Conservation (phyloP, 2,113 vertebrate genomes). For the Coptodon rendalli region DNA sequence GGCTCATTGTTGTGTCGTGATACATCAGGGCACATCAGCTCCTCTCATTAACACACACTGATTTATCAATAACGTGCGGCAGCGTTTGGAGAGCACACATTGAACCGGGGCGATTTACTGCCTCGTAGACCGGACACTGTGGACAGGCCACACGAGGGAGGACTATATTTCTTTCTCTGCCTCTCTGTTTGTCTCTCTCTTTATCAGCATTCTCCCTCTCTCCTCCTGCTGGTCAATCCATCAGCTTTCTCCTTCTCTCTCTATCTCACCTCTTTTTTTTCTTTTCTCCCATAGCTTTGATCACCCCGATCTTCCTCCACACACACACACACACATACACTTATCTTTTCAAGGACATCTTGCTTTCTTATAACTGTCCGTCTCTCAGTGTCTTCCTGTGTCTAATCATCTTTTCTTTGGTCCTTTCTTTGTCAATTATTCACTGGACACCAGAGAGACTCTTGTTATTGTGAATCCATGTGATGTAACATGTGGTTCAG, state of each 20-base stretch:
- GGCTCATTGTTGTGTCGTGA: constrained; percentile 33
- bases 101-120: constrained; percentile 51
- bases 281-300: neutral
- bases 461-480: constrained; percentile 2
- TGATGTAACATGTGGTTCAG: neutral
- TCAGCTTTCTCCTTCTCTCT: neutral
- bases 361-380: constrained; percentile 19
- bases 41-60: constrained; percentile 57
- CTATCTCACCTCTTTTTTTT: neutral
- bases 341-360: constrained; percentile 65
- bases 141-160: constrained; percentile 1
- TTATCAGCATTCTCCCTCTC: neutral
- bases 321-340: neutral
- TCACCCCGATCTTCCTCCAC: neutral
- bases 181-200: neutral
- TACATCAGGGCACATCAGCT: constrained; percentile 45
- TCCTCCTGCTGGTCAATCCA: neutral
- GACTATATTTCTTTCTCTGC: constrained; percentile 16
- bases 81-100: constrained; percentile 46
- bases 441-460: neutral
- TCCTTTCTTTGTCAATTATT: constrained; percentile 1
- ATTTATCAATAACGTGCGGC: constrained; percentile 56
- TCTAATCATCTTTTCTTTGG: constrained; percentile 41
- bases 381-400: neutral
- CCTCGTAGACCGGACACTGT: constrained; percentile 12